Evolutionary conservation across 2,888 invertebrate genomes (phyloP).

Genomic region (Agonopterix alstromeriana): DNA sequence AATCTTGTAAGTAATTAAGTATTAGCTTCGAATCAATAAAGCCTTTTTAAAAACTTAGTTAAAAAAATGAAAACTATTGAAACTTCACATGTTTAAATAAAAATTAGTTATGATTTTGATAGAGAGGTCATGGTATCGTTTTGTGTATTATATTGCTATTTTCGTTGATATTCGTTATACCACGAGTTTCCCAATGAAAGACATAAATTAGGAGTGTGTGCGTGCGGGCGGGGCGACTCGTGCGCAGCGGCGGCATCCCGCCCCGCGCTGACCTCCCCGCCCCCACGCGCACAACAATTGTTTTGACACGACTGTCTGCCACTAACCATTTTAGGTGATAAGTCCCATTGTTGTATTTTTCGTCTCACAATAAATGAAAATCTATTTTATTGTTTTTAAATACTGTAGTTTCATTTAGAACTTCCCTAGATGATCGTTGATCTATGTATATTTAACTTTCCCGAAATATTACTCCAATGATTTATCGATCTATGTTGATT

Average conservation of each 20-base stretch:
- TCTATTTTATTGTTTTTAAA: constrained; percentile 77
- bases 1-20: constrained; percentile 76
- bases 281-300: constrained; percentile 39
- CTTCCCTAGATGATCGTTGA: no score
- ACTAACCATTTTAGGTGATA: constrained; percentile 75
- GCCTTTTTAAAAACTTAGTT: constrained; percentile 71
- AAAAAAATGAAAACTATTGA: constrained; percentile 65
- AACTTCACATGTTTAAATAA: constrained; percentile 68
- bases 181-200: constrained; percentile 72
- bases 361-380: constrained; percentile 78
- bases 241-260: neutral
- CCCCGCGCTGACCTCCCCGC: constrained; percentile 1
- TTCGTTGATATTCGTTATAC: constrained; percentile 72
- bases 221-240: constrained; percentile 18
- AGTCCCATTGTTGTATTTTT: constrained; percentile 78
- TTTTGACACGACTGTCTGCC: constrained; percentile 73
- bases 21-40: constrained; percentile 76
- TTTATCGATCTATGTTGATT: no score
- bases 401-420: constrained; percentile 57
- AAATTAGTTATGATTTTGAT: constrained; percentile 69
- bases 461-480: no score
- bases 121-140: constrained; percentile 62
- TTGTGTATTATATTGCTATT: constrained; percentile 60
- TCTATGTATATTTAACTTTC: no score
- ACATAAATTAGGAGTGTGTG: constrained; percentile 68